A percentile compares a stretch with the other conserved stretches of the same genome.
Conservation (phyloP, 2,113 vertebrate genomes). For the Columba livia region DNA sequence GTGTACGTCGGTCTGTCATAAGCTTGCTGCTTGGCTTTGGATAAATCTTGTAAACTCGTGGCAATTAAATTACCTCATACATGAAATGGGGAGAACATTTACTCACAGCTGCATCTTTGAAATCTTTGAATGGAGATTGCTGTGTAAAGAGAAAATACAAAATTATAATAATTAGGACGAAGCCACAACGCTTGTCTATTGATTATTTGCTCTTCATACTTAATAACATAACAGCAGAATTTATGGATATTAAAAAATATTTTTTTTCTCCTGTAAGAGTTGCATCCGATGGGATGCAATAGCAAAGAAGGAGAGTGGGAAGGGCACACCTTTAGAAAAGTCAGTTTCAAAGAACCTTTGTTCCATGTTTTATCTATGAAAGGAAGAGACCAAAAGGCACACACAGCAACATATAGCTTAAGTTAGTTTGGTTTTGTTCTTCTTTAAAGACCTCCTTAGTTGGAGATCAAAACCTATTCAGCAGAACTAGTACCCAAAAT, state of each 20-base stretch:
- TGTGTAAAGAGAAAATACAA: neutral
- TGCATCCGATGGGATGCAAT: neutral
- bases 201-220: neutral
- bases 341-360: neutral
- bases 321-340: neutral
- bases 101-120: constrained; percentile 15
- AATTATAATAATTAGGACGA: neutral
- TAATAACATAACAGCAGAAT: neutral
- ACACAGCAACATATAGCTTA: neutral
- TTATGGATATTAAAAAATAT: neutral
- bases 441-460: neutral
- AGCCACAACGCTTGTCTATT: neutral
- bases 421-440: neutral
- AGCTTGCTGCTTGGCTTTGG: constrained; percentile 11
- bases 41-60: neutral
- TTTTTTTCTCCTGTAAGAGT: neutral
- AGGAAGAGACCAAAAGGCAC: neutral
- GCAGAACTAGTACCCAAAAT: neutral
- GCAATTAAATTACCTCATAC: neutral
- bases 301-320: neutral
- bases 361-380: neutral
- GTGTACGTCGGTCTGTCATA: neutral
- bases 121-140: neutral
- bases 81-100: neutral
- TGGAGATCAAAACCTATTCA: neutral